phyloP scores from a whole-genome alignment of 2,888 invertebrate species.

The Zaprionus bogoriensis region DNA sequence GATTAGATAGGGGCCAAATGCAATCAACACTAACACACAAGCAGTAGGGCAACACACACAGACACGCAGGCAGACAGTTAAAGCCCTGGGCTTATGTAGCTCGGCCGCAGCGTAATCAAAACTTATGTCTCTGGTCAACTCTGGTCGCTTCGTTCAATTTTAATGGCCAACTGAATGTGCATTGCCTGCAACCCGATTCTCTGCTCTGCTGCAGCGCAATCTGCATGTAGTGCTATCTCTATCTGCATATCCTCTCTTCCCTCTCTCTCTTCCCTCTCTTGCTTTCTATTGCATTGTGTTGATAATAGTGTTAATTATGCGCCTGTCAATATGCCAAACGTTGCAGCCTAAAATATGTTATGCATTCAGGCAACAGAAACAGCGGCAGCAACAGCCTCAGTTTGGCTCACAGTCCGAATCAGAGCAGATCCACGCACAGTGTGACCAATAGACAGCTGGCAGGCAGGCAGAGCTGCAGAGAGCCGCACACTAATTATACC shows the following conservation, averaged over 20 bases:
- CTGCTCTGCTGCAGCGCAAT: not conserved
- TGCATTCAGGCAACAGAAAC: slow-evolving; percentile 15
- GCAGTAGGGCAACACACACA: slow-evolving; percentile 3
- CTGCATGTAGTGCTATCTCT: not conserved
- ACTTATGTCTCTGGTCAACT: slow-evolving; percentile 52
- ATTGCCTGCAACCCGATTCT: slow-evolving; percentile 14
- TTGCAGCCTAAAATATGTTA: slow-evolving; percentile 66
- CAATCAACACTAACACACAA: slow-evolving; percentile 50
- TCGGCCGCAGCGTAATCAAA: slow-evolving; percentile 55
- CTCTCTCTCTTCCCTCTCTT: no score
- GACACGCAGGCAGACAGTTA: slow-evolving; percentile 16
- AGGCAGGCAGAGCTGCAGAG: not conserved
- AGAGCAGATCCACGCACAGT: not conserved
- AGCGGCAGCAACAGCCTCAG: slow-evolving; percentile 12
- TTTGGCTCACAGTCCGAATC: slow-evolving; percentile 13
- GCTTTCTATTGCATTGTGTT: no score
- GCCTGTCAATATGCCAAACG: slow-evolving; percentile 75
- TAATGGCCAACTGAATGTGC: slow-evolving; percentile 50
- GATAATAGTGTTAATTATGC: slow-evolving; percentile 77
- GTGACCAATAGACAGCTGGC: not conserved
- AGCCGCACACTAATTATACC: slow-evolving; percentile 63
- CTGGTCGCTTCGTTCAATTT: slow-evolving; percentile 45
- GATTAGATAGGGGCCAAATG: slow-evolving; percentile 42
- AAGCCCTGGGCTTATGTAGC: slow-evolving; percentile 40
- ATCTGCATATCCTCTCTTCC: not conserved